Base-by-base conservation (phyloP, 2,797 vertebrate genomes). In the Bovichtus diacanthus region DNA sequence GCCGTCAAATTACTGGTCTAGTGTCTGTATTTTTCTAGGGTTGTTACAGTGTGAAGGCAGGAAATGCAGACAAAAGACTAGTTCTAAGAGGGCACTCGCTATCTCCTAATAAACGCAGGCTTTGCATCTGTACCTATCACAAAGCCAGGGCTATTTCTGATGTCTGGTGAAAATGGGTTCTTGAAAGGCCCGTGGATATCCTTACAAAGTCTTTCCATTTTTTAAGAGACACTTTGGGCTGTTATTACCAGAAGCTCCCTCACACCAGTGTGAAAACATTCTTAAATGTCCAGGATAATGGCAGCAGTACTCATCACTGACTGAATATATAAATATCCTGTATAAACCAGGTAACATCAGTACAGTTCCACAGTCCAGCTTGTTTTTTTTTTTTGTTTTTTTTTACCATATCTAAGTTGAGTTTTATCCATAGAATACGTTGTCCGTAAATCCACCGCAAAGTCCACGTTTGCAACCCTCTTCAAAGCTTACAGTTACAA, bases 1-100 rank as follows among this genome's bases (percentile, higher is more conserved):
- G 90, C 86, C 66, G n/a, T 68, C 87, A 87, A 90, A 91, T 88
- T 58, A 84, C 88, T 81, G 82, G 90, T 88, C 88, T 88, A 31
- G 64, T 70, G 89, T 87, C 87, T 87, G 89, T 82, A 72, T 81
- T 90, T 91, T 88, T 88, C 86, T 81, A 1, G 46, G 75, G 82
- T 81, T 85, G 85, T 87, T 79, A 77, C 66, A 81, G 82, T 80
- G 73, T 81, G 82, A 93, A 93, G 91, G 91, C 90, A 92, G 87
- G 76, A 88, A 90, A 89, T 64, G 74, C 90, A 90, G 91, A 91
- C 88, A 79, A 85, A 85, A 80, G 88, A 89, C 80, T 86, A 84
- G 88, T 70, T 84, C 78, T 82, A 36, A 81, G 85, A 86, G 82
- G 80, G 75, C 75, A 79, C 90, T 88, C 36, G 21, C 79, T 81